phyloP scores from a whole-genome alignment of 2,888 invertebrate species.

The Lasius fuliginosus region DNA sequence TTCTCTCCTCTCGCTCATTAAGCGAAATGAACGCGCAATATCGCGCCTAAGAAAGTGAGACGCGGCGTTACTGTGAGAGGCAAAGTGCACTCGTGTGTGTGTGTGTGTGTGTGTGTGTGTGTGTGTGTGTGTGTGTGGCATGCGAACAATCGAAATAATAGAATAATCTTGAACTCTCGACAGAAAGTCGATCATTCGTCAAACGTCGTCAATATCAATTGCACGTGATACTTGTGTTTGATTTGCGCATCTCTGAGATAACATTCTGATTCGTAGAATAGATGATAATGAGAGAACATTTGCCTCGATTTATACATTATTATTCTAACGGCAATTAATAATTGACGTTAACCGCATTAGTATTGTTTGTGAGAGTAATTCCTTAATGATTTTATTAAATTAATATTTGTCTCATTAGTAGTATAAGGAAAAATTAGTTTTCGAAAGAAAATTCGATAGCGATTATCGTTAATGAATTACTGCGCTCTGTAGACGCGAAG shows the following conservation, averaged over 20 bases:
- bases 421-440: background rate
- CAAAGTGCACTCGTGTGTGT: background rate
- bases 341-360: background rate
- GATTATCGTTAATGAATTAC: background rate
- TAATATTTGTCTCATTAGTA: background rate
- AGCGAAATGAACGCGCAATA: constrained; percentile 36
- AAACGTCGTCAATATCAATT: background rate
- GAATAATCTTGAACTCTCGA: constrained; percentile 22
- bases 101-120: background rate
- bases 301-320: background rate
- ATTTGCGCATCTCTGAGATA: background rate
- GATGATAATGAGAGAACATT: background rate
- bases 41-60: constrained; percentile 45
- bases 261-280: background rate
- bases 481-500: background rate
- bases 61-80: background rate
- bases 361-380: background rate
- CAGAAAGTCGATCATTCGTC: background rate
- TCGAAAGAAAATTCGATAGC: background rate
- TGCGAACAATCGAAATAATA: constrained; percentile 17
- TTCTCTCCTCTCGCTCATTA: constrained; percentile 34
- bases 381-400: background rate
- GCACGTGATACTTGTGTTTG: background rate
- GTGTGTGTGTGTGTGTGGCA: background rate
- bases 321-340: background rate